Conservation (phyloP, 1,140 invertebrate genomes). For the Diachasmimorpha longicaudata region DNA sequence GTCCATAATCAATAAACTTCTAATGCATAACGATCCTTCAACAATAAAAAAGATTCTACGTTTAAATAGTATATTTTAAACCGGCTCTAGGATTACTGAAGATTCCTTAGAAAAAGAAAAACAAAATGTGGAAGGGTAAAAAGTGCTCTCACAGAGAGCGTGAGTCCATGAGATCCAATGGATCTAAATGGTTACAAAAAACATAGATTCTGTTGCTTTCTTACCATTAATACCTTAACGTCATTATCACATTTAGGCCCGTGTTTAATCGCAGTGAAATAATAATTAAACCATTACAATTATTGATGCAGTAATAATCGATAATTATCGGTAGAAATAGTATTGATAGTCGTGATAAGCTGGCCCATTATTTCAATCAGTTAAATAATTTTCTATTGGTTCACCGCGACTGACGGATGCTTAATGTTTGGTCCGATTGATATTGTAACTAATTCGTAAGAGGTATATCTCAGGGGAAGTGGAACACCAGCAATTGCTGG, state of each 20-base stretch:
- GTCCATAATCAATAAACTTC: not conserved
- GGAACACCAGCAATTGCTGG: too few species aligned
- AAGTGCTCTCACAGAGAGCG: slow-evolving; percentile 1
- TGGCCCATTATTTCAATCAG: not conserved
- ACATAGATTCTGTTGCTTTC: not conserved
- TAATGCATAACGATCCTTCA: not conserved
- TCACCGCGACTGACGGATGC: not conserved
- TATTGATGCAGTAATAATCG: not conserved
- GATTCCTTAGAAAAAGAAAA: not conserved
- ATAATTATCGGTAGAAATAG: not conserved
- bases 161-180: not conserved
- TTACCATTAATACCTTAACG: slow-evolving; percentile 1
- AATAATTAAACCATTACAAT: not conserved
- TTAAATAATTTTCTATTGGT: not conserved
- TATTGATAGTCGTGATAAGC: not conserved
- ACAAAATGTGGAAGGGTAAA: not conserved
- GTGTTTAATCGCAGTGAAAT: not conserved
- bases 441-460: not conserved
- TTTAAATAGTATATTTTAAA: not conserved
- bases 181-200: not conserved
- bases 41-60: not conserved
- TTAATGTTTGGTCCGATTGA: not conserved
- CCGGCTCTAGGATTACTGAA: not conserved
- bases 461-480: not conserved
- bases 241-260: slow-evolving; percentile 8